Percentiles rank a stretch among this genome's conserved stretches.
Conservation (phyloP, 2,888 invertebrate genomes). For the Asteroscopus sphinx region DNA sequence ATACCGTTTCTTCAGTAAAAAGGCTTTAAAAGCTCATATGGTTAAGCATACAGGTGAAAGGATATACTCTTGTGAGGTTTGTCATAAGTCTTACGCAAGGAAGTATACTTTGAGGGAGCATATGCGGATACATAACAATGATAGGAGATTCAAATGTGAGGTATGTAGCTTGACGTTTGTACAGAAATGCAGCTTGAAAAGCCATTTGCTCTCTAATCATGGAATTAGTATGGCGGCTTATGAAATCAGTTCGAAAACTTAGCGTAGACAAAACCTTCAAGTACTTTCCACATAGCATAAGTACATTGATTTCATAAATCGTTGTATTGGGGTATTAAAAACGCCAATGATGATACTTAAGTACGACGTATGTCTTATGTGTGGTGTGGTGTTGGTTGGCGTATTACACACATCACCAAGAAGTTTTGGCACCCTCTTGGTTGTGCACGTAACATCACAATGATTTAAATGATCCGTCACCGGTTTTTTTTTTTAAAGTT, state of each 20-base stretch:
- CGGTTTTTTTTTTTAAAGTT: too few relatives aligned
- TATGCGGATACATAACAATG: constrained; percentile 83
- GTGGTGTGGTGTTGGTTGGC: too few relatives aligned
- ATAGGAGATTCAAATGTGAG: constrained; percentile 78
- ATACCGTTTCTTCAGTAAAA: constrained; percentile 86
- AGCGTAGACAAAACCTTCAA: neutral
- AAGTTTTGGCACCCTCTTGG: too few relatives aligned
- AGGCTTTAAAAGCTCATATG: constrained; percentile 79
- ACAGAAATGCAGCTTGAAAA: constrained; percentile 82
- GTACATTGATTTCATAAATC: too few relatives aligned
- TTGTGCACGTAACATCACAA: too few relatives aligned
- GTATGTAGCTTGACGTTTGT: constrained; percentile 77
- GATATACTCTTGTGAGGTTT: constrained; percentile 78
- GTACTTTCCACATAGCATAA: too few relatives aligned
- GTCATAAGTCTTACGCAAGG: constrained; percentile 67
- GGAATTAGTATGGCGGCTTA: constrained; percentile 78
- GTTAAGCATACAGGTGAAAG: constrained; percentile 66
- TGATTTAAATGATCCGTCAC: too few relatives aligned
- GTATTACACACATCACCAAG: too few relatives aligned
- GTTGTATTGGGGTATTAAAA: too few relatives aligned
- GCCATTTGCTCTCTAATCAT: constrained; percentile 80
- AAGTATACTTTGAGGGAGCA: constrained; percentile 81
- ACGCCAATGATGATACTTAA: too few relatives aligned
- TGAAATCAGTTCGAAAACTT: constrained; percentile 62
- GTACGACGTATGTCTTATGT: too few relatives aligned